phyloP scores from a whole-genome alignment of 2,888 invertebrate species.

The Eilema caniola region DNA sequence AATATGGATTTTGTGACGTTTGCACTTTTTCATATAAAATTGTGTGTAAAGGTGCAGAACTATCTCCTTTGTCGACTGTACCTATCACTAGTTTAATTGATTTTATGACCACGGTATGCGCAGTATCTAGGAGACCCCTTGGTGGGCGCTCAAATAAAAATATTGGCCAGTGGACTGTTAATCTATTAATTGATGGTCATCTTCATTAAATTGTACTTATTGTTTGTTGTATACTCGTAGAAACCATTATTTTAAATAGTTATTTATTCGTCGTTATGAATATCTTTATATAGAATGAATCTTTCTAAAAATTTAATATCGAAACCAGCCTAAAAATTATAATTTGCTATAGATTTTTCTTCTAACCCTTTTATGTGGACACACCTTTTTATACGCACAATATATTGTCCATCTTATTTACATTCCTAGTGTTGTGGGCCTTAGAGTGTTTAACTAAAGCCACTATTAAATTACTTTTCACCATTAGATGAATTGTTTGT shows the following conservation, averaged over 20 bases:
- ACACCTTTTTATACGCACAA: conserved; percentile 5
- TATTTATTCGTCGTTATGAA: too few relatives aligned
- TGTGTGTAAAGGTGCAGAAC: too few relatives aligned
- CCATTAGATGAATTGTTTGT: conserved; percentile 46
- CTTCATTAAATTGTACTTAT: neutral
- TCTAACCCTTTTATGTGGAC: neutral
- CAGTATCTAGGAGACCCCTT: neutral
- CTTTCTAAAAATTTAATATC: too few relatives aligned
- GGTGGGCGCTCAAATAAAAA: neutral
- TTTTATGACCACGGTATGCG: neutral
- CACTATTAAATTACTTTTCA: conserved; percentile 38
- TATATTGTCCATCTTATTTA: neutral
- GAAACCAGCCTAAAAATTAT: too few relatives aligned
- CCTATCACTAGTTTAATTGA: neutral
- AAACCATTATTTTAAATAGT: too few relatives aligned
- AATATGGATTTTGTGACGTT: too few relatives aligned
- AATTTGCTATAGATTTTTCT: too few relatives aligned
- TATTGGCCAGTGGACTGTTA: neutral
- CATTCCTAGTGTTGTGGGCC: neutral
- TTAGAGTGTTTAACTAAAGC: conserved; percentile 17
- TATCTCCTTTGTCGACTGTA: too few relatives aligned
- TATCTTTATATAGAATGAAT: too few relatives aligned
- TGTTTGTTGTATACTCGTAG: too few relatives aligned
- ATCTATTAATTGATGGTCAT: neutral
- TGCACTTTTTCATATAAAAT: too few relatives aligned